Evolutionary conservation across 2,888 invertebrate species (phyloP), one percentile per base, ranked within the genome.

Genomic region (Drosophila anomelani): DNA sequence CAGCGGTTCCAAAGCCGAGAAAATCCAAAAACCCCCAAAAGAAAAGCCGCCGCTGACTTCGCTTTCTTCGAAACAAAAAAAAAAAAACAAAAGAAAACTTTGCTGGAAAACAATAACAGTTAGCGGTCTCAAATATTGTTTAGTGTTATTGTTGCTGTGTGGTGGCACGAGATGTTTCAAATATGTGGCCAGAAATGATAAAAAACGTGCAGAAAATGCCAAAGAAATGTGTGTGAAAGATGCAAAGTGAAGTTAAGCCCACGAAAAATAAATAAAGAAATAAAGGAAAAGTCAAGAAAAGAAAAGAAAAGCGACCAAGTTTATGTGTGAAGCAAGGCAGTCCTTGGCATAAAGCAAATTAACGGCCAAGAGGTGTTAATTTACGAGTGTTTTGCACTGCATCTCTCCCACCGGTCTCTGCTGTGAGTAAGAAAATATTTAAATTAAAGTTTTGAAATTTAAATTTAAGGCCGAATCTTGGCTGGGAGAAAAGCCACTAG

Each of bases 1-100:
- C 84, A 90, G 90, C 92, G 90, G 90, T 61, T 60, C 29, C 51
- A 9, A 10, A 29, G 17, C 41, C 41, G 41, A 41, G 41, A 49
- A 17, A 46, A 32, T 5, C 20, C 41, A 8, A n/a, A 47, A 39
- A 63, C 29, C 13, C 20, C 17, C 36, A 61, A 57, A 79, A 41
- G 71, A 69, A 62, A 62, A 68, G 59, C 74, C 51, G 72, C 57
- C 72, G 72, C 57, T 15, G 41, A 46, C 58, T 58, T 75, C 75
- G 76, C 83, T 81, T 87, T 86, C 86, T 80, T 75, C 53, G 60
- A 51, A 44, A 56, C 4, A 15, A 53, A 39, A 57, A 66, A 41
- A 46, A n/a, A 20, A 20, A 20, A 20, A 20, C 20, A 64, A 63
- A 47, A 49, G 62, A 43, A 36, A 63, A 47, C 60, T 61, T 58